Percentiles rank a stretch among this genome's conserved stretches.
Conservation (phyloP, 2,797 vertebrate genomes). For the Manis javanica region DNA sequence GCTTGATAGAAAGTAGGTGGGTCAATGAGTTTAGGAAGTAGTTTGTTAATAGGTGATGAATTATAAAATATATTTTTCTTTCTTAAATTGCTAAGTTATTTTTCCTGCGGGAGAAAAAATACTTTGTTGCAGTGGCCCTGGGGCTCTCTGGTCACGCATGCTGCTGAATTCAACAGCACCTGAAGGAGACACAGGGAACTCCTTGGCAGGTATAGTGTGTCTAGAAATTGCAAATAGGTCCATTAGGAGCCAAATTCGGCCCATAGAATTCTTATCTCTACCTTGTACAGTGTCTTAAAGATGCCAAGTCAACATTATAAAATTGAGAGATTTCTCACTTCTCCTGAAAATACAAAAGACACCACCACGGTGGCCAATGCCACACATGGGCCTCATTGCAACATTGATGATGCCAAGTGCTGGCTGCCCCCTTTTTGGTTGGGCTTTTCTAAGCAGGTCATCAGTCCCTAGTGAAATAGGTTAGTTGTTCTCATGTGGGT, state of each 20-base stretch:
- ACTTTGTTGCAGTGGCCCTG: not conserved
- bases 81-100: slow-evolving; percentile 34
- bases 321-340: not conserved
- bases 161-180: not conserved
- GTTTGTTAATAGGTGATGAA: not conserved
- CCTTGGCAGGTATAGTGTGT: not conserved
- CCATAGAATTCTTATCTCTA: not conserved
- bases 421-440: not conserved
- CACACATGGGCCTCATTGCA: not conserved
- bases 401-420: not conserved
- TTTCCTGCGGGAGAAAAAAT: not conserved
- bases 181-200: not conserved
- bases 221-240: not conserved
- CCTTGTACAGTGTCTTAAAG: not conserved
- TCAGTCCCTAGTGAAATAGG: not conserved
- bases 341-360: not conserved
- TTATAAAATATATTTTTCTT: not conserved
- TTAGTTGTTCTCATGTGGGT: not conserved
- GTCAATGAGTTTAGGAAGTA: slow-evolving; percentile 39
- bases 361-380: not conserved
- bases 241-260: not conserved
- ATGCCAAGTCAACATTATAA: not conserved
- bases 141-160: not conserved
- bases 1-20: not conserved
- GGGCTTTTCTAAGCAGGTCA: not conserved